These are phyloP conservation scores for Lepidochrysops patricia DNA, from an alignment of 2,888 invertebrate genomes.

Conservation along the genomic window DNA sequence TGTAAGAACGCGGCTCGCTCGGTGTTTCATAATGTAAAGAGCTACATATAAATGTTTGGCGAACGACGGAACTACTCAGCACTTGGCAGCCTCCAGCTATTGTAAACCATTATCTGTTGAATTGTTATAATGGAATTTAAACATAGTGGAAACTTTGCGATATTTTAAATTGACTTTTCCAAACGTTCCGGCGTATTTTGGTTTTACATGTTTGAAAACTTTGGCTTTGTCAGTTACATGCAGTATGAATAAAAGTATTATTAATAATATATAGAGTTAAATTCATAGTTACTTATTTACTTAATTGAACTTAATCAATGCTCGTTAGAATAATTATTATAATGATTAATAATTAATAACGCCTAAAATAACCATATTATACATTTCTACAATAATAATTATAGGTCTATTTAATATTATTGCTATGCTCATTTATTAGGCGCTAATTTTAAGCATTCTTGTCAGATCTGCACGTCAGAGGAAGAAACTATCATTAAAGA, in stretches of 20 bases:
- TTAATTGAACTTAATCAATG: too few relatives aligned
- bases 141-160: slow-evolving; percentile 13
- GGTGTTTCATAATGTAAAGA: slow-evolving; percentile 19
- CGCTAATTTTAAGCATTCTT: background rate
- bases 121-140: slow-evolving; percentile 25
- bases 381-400: background rate
- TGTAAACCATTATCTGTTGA: slow-evolving; percentile 26
- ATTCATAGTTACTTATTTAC: too few relatives aligned
- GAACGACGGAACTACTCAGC: slow-evolving; percentile 27
- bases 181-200: background rate
- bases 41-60: slow-evolving; percentile 26
- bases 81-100: slow-evolving; percentile 25
- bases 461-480: background rate
- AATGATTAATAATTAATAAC: too few relatives aligned
- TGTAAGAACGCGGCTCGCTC: background rate
- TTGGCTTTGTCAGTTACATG: background rate
- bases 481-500: too few relatives aligned
- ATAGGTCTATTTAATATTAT: background rate
- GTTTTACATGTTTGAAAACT: background rate
- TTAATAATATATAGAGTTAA: too few relatives aligned
- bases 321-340: too few relatives aligned
- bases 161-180: slow-evolving; percentile 6
- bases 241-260: too few relatives aligned
- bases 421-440: background rate
- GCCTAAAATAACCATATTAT: too few relatives aligned